These are phyloP conservation scores for Nomada hirtipes DNA, from an alignment of 2,888 invertebrate genomes.

Conservation along the genomic window DNA sequence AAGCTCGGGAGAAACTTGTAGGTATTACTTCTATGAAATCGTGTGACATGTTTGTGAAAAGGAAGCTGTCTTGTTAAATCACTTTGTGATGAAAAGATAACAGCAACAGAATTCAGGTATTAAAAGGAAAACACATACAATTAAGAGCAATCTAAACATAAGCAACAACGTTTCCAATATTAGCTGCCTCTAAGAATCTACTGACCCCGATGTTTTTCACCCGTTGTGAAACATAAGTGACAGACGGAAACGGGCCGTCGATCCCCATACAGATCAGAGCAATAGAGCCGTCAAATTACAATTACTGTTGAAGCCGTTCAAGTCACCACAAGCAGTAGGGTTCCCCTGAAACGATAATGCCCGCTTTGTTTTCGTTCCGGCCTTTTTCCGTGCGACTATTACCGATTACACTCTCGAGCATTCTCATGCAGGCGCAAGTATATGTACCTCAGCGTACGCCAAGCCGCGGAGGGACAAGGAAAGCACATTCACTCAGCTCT, in stretches of 20 bases:
- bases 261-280: slow-evolving; percentile 32
- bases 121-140: too few relatives aligned
- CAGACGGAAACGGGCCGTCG: slow-evolving; percentile 8
- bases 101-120: too few relatives aligned
- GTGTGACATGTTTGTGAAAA: too few relatives aligned
- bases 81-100: too few relatives aligned
- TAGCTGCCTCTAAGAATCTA: neutral
- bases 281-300: slow-evolving; percentile 62
- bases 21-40: too few relatives aligned
- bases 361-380: slow-evolving; percentile 64
- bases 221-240: slow-evolving; percentile 11
- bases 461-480: slow-evolving; percentile 17
- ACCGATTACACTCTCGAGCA: slow-evolving; percentile 61
- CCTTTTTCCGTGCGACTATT: slow-evolving; percentile 55
- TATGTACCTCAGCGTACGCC: slow-evolving; percentile 1
- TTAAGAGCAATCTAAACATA: too few relatives aligned
- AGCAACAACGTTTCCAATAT: slow-evolving; percentile 1
- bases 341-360: slow-evolving; percentile 56
- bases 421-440: slow-evolving; percentile 36
- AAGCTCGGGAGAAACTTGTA: too few relatives aligned
- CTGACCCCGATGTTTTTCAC: slow-evolving; percentile 5
- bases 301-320: slow-evolving; percentile 52
- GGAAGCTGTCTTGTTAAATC: too few relatives aligned
- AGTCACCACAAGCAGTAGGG: slow-evolving; percentile 29
- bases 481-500: slow-evolving; percentile 66